phyloP scores from a whole-genome alignment of 1,140 invertebrate species.

The Pemphigus obesinymphae region DNA sequence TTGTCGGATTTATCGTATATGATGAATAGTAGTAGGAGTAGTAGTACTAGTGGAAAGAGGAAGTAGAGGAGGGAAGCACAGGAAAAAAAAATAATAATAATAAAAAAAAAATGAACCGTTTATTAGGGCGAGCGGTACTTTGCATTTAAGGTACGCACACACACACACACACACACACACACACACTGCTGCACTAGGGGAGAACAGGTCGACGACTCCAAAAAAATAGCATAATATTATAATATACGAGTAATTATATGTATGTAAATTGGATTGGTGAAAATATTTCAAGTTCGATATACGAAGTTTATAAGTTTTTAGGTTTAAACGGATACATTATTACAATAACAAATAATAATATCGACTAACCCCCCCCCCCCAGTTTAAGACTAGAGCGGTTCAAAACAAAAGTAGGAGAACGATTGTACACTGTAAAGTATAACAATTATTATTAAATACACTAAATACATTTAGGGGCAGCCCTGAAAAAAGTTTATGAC shows the following conservation, averaged over 20 bases:
- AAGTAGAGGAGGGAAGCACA: background rate
- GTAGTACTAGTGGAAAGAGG: no score
- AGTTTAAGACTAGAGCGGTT: no score
- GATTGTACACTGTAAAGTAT: no score
- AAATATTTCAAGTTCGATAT: background rate
- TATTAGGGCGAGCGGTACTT: constrained; percentile 17
- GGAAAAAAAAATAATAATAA: background rate
- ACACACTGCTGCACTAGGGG: background rate
- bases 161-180: background rate
- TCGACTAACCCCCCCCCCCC: no score
- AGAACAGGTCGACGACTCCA: constrained; percentile 22
- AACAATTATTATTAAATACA: no score
- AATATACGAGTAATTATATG: background rate
- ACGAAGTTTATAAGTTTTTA: background rate
- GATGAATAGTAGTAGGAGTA: background rate
- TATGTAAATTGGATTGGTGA: background rate
- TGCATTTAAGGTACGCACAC: background rate
- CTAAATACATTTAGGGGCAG: no score
- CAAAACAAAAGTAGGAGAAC: no score
- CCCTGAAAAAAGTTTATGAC: no score
- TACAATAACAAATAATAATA: no score
- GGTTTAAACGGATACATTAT: no score
- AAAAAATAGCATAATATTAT: background rate
- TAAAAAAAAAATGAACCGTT: constrained; percentile 10
- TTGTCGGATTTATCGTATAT: constrained; percentile 19